Base-by-base conservation (phyloP, 2,797 vertebrate species). In the Zalophus californianus region DNA sequence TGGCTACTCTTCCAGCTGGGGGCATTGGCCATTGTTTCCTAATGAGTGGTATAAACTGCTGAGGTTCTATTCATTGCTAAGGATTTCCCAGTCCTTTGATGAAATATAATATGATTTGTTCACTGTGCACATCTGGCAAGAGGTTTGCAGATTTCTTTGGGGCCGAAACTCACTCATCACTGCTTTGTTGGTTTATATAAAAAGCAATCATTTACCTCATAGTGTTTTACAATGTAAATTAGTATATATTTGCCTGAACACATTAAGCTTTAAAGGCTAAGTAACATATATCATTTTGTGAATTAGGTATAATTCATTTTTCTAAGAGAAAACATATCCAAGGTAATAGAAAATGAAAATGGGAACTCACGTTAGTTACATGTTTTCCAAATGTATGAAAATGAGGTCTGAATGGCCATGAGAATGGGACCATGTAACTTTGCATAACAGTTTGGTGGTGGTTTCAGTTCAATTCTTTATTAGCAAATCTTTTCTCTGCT, bases 41-140 rank as follows among this genome's bases (percentile, higher is more conserved):
- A 87, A 96, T 85, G 29, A 91, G 25, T 50, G 52, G 41, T 48
- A 54, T 35, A 68, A 79, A 73, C 25, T 41, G 68, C 86, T 91
- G 94, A 90, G 12, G 0, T 56, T 96, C 75, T 93, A 23, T 48
- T 95, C 70, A 92, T 16, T 84, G 93, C 35, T 95, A 80, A 93
- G 86, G 38, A 95, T 89, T 82, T 94, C 44, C 52, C 23, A 87
- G 48, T 50, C 44, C 85, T 95, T 96, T 96, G 77, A 90, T 96
- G 77, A 93, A 92, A 86, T 62, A 75, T 64, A 94, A 70, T 95
- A 80, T 66, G 79, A 91, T 97, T 97, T 95, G 78, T 90, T 91
- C 58, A 60, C 25, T 35, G 12, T 80, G 60, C 52, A 80, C 80
- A 86, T 96, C 60, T 96, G 92, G 58, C 84, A 96, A 93, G 72